phyloP scores from a whole-genome alignment of 2,797 vertebrate species.

The Nothura maculosa region DNA sequence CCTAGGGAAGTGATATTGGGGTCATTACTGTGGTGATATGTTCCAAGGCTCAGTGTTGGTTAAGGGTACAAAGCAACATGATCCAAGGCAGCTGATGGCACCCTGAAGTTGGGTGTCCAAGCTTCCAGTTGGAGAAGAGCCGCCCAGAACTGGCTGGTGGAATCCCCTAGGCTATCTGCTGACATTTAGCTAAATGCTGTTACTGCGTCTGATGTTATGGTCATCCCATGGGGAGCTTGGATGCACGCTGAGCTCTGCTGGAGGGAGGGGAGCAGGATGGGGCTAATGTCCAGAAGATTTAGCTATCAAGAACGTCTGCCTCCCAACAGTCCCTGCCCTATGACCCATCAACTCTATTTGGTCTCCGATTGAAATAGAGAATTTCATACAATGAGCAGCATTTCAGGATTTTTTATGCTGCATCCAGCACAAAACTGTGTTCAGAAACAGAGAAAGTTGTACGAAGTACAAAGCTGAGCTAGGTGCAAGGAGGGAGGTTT shows the following conservation, averaged over 20 bases:
- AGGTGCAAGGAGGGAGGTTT: conserved; percentile 11
- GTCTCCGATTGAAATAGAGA: conserved; percentile 12
- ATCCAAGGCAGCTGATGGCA: not conserved
- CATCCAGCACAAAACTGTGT: not conserved
- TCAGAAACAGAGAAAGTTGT: not conserved
- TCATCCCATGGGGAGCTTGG: not conserved
- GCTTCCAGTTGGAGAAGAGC: not conserved
- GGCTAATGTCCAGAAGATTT: not conserved
- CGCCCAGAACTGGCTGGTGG: not conserved
- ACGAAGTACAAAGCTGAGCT: conserved; percentile 32
- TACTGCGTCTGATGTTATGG: not conserved
- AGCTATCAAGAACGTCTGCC: not conserved
- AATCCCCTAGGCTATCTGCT: too few species aligned
- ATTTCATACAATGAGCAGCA: not conserved
- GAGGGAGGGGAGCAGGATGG: not conserved
- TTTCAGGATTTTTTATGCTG: conserved; percentile 16
- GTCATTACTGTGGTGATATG: too few species aligned
- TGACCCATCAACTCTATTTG: not conserved
- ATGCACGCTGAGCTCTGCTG: not conserved
- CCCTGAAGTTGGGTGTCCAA: not conserved
- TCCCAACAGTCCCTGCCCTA: not conserved
- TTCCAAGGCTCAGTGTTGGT: not conserved
- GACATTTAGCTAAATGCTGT: not conserved
- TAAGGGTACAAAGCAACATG: not conserved
- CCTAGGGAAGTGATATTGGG: too few species aligned